These are phyloP conservation scores for Limosa lapponica DNA, from an alignment of 2,797 vertebrate genomes.

Conservation along the genomic window DNA sequence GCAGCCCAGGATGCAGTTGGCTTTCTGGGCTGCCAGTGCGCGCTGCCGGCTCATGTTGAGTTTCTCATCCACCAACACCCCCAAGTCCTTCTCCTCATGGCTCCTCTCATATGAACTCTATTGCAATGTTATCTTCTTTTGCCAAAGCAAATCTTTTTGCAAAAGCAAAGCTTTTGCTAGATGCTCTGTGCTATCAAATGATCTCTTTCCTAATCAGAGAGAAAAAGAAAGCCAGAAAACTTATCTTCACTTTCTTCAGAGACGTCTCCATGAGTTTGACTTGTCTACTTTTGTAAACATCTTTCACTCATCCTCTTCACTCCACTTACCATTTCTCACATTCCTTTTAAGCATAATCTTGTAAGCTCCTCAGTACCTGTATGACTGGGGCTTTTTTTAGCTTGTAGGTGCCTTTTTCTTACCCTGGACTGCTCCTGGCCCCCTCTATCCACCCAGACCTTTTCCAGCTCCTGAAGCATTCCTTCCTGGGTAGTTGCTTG, in stretches of 20 bases:
- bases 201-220: background rate
- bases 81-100: no score
- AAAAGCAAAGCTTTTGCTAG: slow-evolving; percentile 23
- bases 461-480: slow-evolving; percentile 18
- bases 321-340: background rate
- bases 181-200: background rate
- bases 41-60: no score
- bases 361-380: background rate
- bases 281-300: background rate
- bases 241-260: slow-evolving; percentile 30
- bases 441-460: background rate
- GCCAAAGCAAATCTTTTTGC: background rate
- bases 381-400: background rate
- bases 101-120: background rate
- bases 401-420: background rate
- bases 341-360: slow-evolving; percentile 36
- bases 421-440: background rate
- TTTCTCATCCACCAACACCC: no score
- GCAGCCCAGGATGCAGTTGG: no score
- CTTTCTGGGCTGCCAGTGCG: no score
- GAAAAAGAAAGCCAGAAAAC: background rate
- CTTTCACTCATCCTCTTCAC: background rate
- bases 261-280: background rate
- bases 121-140: background rate
- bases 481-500: background rate